Base-by-base conservation (phyloP, 2,888 invertebrate genomes). In the Chydorus sphaericus region DNA sequence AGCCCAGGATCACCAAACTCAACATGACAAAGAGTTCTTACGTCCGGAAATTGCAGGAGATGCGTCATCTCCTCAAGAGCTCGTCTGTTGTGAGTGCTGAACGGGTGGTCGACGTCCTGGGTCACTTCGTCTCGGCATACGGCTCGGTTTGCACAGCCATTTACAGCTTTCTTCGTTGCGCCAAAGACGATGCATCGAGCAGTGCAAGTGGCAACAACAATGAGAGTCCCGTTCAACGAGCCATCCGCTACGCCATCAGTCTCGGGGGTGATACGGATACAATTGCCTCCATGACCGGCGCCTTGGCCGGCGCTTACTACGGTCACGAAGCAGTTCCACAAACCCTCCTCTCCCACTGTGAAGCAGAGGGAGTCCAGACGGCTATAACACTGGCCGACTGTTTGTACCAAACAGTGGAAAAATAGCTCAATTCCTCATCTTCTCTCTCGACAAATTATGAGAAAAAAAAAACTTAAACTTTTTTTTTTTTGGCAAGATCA, bases 201-300 rank as follows among this genome's bases (percentile, higher is more conserved):
- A 33, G 51, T 28, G 18, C 26, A 23, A n/a, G 54, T 33, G 18
- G 37, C 23, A 28, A 20, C 18, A 36, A 26, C n/a, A n/a, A n/a
- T n/a, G 28, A 55, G 48, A 44, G 38, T 44, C 55, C 38, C n/a
- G 38, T 55, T 7, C 38, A 81, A 64, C 72, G 81, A 60, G 76
- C 81, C 4, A 69, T 85, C 36, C 78, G 82, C 62, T 81, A 79
- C 67, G 80, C 84, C 10, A 79, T 85, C 59, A 75, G 77, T 16
- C 68, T 85, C 11, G 85, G 85, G 26, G 85, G 85, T 4, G 85
- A 85, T 67, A 81, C 84, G 0, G 85, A 85, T 63, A 85, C 85
- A 0, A 83, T 85, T 62, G 83, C 81, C 1, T 75, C 78, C 51
- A 73, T 73, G 72, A 69, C 70, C 4, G 82, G 81, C 11, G 77